Conservation (phyloP, 2,113 vertebrate genomes). For the Vimba vimba region DNA sequence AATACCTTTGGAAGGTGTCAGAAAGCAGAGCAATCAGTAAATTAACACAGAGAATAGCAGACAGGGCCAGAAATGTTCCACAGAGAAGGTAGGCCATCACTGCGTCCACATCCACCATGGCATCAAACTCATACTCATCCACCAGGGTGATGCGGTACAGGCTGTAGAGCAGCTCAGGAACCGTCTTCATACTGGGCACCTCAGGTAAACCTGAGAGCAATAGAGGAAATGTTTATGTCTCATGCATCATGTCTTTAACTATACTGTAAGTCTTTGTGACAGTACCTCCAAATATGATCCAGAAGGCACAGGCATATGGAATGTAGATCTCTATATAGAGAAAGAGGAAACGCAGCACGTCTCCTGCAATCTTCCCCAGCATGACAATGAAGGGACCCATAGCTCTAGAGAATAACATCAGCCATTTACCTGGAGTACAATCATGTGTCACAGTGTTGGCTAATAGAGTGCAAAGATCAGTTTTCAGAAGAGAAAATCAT, state of each 20-base stretch:
- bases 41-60: conserved; percentile 73
- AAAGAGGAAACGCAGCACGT: conserved; percentile 75
- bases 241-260: neutral
- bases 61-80: conserved; percentile 70
- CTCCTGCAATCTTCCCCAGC: conserved; percentile 68
- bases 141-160: conserved; percentile 74
- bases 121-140: conserved; percentile 73
- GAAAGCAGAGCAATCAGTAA: conserved; percentile 71
- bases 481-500: neutral
- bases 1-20: conserved; percentile 75
- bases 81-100: conserved; percentile 74
- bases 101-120: conserved; percentile 65
- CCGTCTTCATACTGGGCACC: conserved; percentile 72
- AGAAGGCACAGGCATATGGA: conserved; percentile 76
- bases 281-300: conserved; percentile 78
- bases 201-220: conserved; percentile 54
- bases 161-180: conserved; percentile 69
- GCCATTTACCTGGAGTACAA: neutral
- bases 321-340: conserved; percentile 74
- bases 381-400: conserved; percentile 76
- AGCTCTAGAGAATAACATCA: conserved; percentile 56
- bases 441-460: neutral
- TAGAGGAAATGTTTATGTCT: neutral
- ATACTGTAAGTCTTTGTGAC: neutral
- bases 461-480: neutral